A percentile compares a stretch with the other conserved stretches of the same genome.
phyloP scores from a whole-genome alignment of 2,113 vertebrate genomes.

The Zosterops borbonicus region DNA sequence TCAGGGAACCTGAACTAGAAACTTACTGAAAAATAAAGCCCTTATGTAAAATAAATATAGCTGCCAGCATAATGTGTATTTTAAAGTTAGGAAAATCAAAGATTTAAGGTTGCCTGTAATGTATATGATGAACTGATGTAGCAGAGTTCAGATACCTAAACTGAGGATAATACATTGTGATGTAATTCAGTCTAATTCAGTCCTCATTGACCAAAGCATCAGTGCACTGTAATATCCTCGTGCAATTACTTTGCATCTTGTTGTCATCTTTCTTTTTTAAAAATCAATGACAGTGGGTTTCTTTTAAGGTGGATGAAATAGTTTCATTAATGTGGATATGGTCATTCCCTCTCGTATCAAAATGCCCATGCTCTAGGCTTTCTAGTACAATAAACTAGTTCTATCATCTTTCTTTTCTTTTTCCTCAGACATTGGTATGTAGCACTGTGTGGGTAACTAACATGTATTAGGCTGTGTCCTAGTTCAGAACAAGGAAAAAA shows the following conservation, averaged over 20 bases:
- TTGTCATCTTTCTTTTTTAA: not conserved
- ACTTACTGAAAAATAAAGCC: not conserved
- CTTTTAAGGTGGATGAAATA: not conserved
- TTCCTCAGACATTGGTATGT: not conserved
- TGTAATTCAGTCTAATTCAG: not conserved
- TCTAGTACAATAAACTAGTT: not conserved
- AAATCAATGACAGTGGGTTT: not conserved
- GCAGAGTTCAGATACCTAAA: not conserved
- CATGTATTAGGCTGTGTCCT: not conserved
- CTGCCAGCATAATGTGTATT: not conserved
- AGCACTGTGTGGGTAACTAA: not conserved
- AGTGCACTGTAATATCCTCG: accelerated
- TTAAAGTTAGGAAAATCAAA: not conserved
- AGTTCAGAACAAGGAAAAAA: not conserved
- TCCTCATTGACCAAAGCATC: not conserved
- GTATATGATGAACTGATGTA: not conserved
- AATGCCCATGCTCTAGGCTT: not conserved
- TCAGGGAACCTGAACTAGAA: not conserved
- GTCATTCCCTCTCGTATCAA: not conserved
- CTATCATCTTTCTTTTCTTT: not conserved
- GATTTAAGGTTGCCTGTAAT: not conserved
- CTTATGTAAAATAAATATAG: not conserved
- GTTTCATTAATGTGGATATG: not conserved
- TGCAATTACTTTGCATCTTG: not conserved
- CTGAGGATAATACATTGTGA: not conserved